These are phyloP conservation scores for Babyrousa celebensis DNA, from an alignment of 2,797 vertebrate species.

Conservation along the genomic window DNA sequence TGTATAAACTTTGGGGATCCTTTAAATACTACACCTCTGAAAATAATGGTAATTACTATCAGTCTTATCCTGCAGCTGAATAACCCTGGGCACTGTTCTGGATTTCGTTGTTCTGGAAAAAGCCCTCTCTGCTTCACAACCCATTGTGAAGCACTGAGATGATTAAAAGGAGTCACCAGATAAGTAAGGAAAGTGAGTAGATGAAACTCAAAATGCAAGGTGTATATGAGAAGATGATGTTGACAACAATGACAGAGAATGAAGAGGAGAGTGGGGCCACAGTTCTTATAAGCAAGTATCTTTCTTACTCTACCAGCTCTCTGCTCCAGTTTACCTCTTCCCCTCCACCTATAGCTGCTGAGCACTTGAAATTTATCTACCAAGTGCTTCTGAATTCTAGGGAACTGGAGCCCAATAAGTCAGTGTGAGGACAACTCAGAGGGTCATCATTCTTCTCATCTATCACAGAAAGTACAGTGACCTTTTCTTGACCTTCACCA, in stretches of 20 bases:
- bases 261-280: neutral
- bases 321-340: neutral
- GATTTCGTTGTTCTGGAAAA: neutral
- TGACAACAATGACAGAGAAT: too few species aligned
- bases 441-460: constrained; percentile 29
- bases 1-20: neutral
- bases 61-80: neutral
- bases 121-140: neutral
- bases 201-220: neutral
- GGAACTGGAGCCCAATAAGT: neutral
- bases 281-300: neutral
- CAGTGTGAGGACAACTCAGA: neutral
- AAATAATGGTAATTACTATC: neutral
- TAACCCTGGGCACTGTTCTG: neutral
- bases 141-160: neutral
- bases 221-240: neutral
- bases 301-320: neutral
- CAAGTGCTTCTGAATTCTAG: neutral
- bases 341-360: neutral
- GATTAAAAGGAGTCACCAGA: neutral
- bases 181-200: neutral
- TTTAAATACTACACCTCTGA: neutral
- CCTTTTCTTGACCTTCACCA: neutral
- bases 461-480: neutral
- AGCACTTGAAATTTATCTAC: neutral